Conservation (phyloP, 2,797 vertebrate genomes). For the Manis pentadactyla region DNA sequence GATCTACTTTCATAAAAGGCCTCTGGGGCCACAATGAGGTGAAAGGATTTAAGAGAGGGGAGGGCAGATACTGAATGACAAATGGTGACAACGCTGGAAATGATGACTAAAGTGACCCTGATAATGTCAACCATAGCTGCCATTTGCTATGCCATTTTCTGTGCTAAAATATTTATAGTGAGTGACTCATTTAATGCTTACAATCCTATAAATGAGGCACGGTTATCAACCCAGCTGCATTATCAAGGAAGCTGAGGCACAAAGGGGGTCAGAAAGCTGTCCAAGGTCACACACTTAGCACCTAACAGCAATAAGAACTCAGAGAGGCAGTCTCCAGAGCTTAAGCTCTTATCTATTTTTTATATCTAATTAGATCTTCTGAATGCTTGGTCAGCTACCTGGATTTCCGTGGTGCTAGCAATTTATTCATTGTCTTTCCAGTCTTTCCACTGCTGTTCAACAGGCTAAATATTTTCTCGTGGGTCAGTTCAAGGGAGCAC, state of each 20-base stretch:
- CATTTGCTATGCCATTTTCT: not conserved
- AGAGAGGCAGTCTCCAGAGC: not conserved
- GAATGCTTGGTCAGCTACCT: not conserved
- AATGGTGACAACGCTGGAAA: not conserved
- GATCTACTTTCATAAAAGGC: not conserved
- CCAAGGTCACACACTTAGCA: not conserved
- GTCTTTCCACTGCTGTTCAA: not conserved
- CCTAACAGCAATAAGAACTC: not conserved
- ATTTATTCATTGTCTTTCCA: not conserved
- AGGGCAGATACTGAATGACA: not conserved
- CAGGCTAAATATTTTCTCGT: slow-evolving; percentile 31
- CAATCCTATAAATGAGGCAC: not conserved
- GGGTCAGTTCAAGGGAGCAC: slow-evolving; percentile 43
- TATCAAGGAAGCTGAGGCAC: not conserved
- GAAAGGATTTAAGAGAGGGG: not conserved
- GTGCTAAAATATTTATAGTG: not conserved
- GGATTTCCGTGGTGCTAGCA: not conserved
- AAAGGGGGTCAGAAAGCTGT: not conserved
- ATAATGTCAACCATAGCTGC: not conserved
- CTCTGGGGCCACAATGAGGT: not conserved
- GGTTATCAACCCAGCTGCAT: not conserved
- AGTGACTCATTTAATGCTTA: not conserved
- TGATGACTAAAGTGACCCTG: no score
- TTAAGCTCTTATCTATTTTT: not conserved
- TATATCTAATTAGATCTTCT: not conserved